phyloP scores from a whole-genome alignment of 2,888 invertebrate genomes.

The Cynaeus angustus region DNA sequence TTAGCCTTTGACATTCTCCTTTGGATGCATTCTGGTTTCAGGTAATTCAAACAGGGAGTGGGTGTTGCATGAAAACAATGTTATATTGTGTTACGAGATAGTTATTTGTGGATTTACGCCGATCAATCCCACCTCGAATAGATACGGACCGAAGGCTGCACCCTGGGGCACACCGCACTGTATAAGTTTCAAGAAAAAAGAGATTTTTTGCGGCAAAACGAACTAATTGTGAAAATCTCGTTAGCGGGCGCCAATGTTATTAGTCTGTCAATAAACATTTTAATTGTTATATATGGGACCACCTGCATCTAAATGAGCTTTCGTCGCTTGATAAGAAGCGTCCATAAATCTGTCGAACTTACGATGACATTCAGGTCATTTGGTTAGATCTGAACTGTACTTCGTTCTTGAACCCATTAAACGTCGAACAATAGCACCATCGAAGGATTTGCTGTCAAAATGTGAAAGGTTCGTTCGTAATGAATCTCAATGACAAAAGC shows the following conservation, averaged over 20 bases:
- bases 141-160: background rate
- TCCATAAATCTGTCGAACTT: too few relatives aligned
- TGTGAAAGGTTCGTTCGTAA: slow-evolving; percentile 27
- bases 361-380: too few relatives aligned
- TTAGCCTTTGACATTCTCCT: slow-evolving; percentile 12
- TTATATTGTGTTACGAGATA: background rate
- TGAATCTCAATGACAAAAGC: slow-evolving; percentile 28
- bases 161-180: background rate
- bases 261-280: too few relatives aligned
- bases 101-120: slow-evolving; percentile 10
- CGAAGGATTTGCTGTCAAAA: slow-evolving; percentile 20
- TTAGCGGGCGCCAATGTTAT: too few relatives aligned
- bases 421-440: slow-evolving; percentile 4
- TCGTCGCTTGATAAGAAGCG: too few relatives aligned
- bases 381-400: background rate
- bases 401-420: slow-evolving; percentile 24
- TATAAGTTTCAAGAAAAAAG: too few relatives aligned
- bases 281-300: too few relatives aligned
- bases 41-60: background rate
- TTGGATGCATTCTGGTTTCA: slow-evolving; percentile 1
- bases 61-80: slow-evolving; percentile 22
- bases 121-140: background rate
- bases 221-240: too few relatives aligned
- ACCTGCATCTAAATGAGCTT: too few relatives aligned
- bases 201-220: too few relatives aligned